These are phyloP conservation scores for Melipona bicolor DNA, from an alignment of 2,888 invertebrate species.

Conservation along the genomic window DNA sequence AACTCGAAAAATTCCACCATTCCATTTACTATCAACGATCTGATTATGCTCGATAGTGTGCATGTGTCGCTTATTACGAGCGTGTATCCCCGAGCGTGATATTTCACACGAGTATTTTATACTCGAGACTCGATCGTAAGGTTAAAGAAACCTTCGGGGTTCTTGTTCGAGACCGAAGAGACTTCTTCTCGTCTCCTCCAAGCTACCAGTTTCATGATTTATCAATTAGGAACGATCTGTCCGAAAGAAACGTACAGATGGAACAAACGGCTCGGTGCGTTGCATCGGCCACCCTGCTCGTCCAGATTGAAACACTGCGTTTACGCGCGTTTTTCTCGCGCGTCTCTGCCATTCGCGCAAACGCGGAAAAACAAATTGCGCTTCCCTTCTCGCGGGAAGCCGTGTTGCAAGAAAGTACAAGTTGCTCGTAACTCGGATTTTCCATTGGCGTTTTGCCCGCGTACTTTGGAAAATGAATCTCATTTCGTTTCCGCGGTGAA, in stretches of 20 bases:
- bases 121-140: no score
- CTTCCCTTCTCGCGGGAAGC: neutral
- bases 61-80: no score
- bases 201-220: conserved; percentile 8
- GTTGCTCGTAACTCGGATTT: neutral
- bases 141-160: no score
- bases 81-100: no score
- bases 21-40: no score
- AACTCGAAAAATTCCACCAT: no score
- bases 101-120: no score
- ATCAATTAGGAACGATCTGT: conserved; percentile 23
- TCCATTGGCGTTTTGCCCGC: neutral
- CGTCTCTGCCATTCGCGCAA: neutral
- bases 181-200: neutral
- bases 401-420: neutral
- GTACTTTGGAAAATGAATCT: neutral
- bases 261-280: conserved; percentile 19
- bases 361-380: conserved; percentile 12
- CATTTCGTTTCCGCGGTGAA: no score
- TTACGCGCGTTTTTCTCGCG: conserved; percentile 13
- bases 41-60: no score
- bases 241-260: conserved; percentile 17
- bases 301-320: neutral
- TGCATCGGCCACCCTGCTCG: neutral
- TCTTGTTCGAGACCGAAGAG: no score